phyloP scores from a whole-genome alignment of 1,140 invertebrate species.

The Nomia melanderi region DNA sequence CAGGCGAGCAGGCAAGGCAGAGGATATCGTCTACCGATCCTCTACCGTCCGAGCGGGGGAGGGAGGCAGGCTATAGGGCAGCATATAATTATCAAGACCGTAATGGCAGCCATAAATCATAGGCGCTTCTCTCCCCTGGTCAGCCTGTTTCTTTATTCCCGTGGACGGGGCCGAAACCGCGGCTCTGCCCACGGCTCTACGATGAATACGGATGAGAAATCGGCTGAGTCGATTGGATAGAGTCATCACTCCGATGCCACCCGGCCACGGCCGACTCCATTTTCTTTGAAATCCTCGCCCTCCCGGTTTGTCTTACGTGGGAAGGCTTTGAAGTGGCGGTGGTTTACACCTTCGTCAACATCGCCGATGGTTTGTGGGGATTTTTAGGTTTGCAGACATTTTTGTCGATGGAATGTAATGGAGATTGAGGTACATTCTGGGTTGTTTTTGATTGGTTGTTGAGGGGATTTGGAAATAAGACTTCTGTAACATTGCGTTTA shows the following conservation, averaged over 20 bases:
- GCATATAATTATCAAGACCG: slow-evolving; percentile 80
- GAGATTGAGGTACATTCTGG: too few relatives aligned
- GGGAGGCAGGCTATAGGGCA: slow-evolving; percentile 76
- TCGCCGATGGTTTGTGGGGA: too few relatives aligned
- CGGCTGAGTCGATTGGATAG: slow-evolving; percentile 78
- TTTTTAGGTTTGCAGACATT: too few relatives aligned
- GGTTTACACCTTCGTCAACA: too few relatives aligned
- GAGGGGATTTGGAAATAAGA: too few relatives aligned
- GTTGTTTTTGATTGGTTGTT: too few relatives aligned
- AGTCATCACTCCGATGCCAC: slow-evolving; percentile 75
- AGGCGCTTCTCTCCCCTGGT: slow-evolving; percentile 78
- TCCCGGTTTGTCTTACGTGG: slow-evolving; percentile 6
- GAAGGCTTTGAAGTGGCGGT: too few relatives aligned
- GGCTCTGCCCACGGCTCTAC: slow-evolving; percentile 73
- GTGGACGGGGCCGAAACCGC: slow-evolving; percentile 54
- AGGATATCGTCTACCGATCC: slow-evolving; percentile 75
- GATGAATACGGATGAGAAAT: slow-evolving; percentile 79
- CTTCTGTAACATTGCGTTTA: too few relatives aligned
- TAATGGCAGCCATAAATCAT: slow-evolving; percentile 81
- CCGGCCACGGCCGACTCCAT: slow-evolving; percentile 51
- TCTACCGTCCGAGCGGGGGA: slow-evolving; percentile 63
- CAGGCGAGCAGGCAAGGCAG: slow-evolving; percentile 70
- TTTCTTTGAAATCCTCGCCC: slow-evolving; percentile 50
- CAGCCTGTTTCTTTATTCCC: slow-evolving; percentile 65
- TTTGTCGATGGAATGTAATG: too few relatives aligned